Evolutionary conservation across 2,113 vertebrate genomes (phyloP), one percentile per base, ranked within the genome.

Genomic region (Callorhinus ursinus): DNA sequence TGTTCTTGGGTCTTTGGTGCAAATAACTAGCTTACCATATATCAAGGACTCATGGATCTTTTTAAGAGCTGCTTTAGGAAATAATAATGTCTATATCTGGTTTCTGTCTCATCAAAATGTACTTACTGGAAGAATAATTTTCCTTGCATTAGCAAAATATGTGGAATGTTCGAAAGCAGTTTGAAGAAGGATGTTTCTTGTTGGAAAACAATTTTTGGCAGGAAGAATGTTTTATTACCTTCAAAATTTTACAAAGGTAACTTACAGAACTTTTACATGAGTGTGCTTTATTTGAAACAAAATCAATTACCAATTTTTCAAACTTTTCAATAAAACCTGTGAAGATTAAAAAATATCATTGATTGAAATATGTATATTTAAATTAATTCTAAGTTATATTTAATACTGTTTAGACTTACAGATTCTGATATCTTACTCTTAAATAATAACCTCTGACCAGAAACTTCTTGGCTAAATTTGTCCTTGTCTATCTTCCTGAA

Each of bases 1-100:
- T 76, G 28, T 86, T 89, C 88, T 95, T 80, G 33, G 7, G 14
- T 46, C 55, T 21, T 86, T 86, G 61, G 49, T 90, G 22, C n/a
- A 97, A 88, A 93, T 59, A 88, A 69, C n/a, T 92, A 65, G 1
- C 22, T 92, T 77, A 22, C 19, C 36, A 31, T 77, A 33, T 57
- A 93, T 71, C 39, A 90, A 67, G 19, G 71, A 77, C 28, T 53
- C 65, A 33, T 13, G 26, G 22, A 42, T 86, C 10, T 84, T 92
- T 95, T 92, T 76, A 72, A 93, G 7, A 77, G 12, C 39, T 89
- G 9, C 69, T 84, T 84, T 88, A 94, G 51, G 46, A 92, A 96
- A 92, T 81, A 77, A 63, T 55, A 42, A 86, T 74, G 3, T 83
- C 59, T 63, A 42, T 6, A 57, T 74, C 55, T 74, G 69, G 3